phyloP scores from a whole-genome alignment of 2,888 invertebrate species.

The Chaetoderma sp. region DNA sequence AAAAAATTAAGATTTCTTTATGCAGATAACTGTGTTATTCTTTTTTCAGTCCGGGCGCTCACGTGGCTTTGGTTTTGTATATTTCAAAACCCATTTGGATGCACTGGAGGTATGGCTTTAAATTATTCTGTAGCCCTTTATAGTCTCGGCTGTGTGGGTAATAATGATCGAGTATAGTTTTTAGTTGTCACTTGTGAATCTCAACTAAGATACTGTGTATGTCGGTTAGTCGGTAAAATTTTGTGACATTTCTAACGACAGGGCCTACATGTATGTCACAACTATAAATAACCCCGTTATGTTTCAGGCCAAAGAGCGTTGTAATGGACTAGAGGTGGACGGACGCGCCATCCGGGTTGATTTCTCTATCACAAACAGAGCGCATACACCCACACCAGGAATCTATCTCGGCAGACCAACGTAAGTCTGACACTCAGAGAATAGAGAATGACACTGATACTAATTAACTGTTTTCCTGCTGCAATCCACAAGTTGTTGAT shows the following conservation, averaged over 20 bases:
- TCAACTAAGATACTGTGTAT: no score
- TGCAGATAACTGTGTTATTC: no score
- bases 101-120: constrained; percentile 77
- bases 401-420: constrained; percentile 97
- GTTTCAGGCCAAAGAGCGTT: constrained; percentile 86
- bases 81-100: constrained; percentile 88
- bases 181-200: no score
- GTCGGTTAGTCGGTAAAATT: not conserved
- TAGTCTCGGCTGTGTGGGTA: not conserved
- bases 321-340: constrained; percentile 94
- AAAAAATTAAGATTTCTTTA: no score
- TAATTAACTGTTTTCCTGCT: no score
- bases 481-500: no score
- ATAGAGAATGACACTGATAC: not conserved
- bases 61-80: constrained; percentile 96
- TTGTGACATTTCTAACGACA: not conserved
- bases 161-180: no score
- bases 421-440: constrained; percentile 67
- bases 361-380: constrained; percentile 94
- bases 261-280: no score
- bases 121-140: no score
- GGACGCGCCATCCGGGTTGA: constrained; percentile 93
- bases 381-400: constrained; percentile 97
- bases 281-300: no score
- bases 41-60: constrained; percentile 85